Evolutionary conservation across 1,140 invertebrate genomes (phyloP).

Genomic region (Drosophila trapezifrons): DNA sequence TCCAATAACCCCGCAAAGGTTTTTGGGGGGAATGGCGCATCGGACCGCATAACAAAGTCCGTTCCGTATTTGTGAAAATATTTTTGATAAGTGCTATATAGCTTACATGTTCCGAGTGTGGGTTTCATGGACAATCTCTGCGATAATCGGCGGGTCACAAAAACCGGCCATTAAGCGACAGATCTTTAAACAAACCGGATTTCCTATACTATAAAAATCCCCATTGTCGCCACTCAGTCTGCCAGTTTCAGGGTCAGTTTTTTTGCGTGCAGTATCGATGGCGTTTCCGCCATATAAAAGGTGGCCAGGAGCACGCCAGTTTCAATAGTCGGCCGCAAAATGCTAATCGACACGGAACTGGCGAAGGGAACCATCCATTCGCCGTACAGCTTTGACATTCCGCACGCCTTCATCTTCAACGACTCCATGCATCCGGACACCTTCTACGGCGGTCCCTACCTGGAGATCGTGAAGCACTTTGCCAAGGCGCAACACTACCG

Average conservation of each 20-base stretch:
- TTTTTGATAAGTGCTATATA: conserved; percentile 46
- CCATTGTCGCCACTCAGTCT: conserved; percentile 55
- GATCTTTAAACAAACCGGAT: conserved; percentile 45
- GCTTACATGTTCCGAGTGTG: conserved; percentile 8
- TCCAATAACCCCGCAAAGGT: conserved; percentile 71
- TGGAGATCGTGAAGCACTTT: conserved; percentile 54
- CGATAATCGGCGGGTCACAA: conserved; percentile 43
- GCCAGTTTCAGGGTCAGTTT: conserved; percentile 45
- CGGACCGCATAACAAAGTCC: conserved; percentile 55
- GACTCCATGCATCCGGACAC: neutral
- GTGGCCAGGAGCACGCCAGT: conserved; percentile 7
- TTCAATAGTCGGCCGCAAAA: conserved; percentile 42
- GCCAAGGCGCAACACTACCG: conserved; percentile 40
- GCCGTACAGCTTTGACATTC: conserved; percentile 66
- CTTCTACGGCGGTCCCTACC: conserved; percentile 55
- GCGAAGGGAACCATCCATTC: conserved; percentile 36
- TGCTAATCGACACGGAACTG: conserved; percentile 34
- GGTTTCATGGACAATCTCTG: conserved; percentile 16
- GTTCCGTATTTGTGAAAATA: conserved; percentile 42
- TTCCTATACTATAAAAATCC: neutral
- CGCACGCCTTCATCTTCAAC: conserved; percentile 58
- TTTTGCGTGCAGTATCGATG: conserved; percentile 47
- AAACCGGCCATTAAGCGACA: conserved; percentile 42
- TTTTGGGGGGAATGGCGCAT: conserved; percentile 45
- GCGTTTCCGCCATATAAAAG: conserved; percentile 55